Evolutionary conservation across 2,113 vertebrate genomes (phyloP).

Genomic region (Phodopus roborovskii): DNA sequence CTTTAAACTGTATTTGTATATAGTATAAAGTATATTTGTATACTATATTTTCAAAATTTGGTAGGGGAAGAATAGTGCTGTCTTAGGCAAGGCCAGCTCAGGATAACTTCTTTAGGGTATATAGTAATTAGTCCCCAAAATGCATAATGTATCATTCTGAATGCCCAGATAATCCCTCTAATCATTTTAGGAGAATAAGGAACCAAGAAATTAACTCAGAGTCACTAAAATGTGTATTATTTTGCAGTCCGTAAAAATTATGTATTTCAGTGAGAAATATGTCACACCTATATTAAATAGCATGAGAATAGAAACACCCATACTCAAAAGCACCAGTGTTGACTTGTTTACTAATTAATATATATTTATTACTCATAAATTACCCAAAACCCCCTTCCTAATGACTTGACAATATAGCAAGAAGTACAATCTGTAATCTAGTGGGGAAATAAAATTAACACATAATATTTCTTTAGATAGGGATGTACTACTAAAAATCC

Average conservation of each 20-base stretch:
- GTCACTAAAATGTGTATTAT: neutral
- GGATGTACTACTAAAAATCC: neutral
- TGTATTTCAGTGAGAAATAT: constrained; percentile 24
- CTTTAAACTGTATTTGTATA: neutral
- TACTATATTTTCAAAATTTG: neutral
- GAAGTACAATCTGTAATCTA: neutral
- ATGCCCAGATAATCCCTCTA: neutral
- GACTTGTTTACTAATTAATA: neutral
- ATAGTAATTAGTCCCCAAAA: neutral
- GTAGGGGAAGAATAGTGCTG: neutral
- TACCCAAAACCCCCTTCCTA: neutral
- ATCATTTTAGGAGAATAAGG: neutral
- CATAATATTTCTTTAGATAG: constrained; percentile 10
- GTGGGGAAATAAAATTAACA: constrained; percentile 15
- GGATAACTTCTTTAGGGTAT: neutral
- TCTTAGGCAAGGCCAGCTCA: neutral
- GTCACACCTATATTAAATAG: neutral
- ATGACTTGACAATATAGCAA: constrained; percentile 18
- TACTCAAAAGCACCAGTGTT: neutral
- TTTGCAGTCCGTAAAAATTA: neutral
- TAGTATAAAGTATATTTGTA: neutral
- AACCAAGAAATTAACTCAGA: neutral
- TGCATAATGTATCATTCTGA: neutral
- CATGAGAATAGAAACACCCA: neutral
- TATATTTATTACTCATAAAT: neutral